Evolutionary conservation across 2,888 invertebrate species (phyloP), one percentile per base, ranked within the genome.

Genomic region (Eucera pruinosa): DNA sequence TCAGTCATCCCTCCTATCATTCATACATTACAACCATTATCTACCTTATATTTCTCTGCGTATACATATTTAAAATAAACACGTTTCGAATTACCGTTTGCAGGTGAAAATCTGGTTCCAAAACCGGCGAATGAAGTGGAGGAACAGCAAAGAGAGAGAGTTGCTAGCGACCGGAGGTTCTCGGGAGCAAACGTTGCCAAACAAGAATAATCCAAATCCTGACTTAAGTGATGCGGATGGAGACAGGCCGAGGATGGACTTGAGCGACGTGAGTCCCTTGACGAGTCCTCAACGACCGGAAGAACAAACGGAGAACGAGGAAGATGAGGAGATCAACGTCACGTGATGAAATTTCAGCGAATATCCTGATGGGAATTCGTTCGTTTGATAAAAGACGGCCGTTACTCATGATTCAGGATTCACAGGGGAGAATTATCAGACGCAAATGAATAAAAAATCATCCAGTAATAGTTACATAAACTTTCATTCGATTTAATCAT

Each of bases 51-150:
- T n/a, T n/a, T n/a, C n/a, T n/a, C n/a, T n/a, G n/a, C n/a, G n/a
- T n/a, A n/a, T n/a, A n/a, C n/a, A n/a, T n/a, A n/a, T n/a, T n/a
- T n/a, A 15, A 41, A 33, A 7, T 48, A 5, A 65, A 43, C 33
- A 2, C 1, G 1, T 9, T 2, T 41, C 13, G 2, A 57, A 36
- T 54, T 33, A 13, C 23, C 15, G n/a, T 39, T 54, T 15, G 0
- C 93, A 96, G 96, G 96, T 96, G 71, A 96, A 96, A 92, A 96
- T 97, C 78, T 96, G 96, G 96, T 99, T 99, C 93, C 99, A 99
- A 94, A 99, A 99, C 92, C 96, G 99, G 0, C 96, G 99, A 67
- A 99, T 99, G 99, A 99, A 98, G 93, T 99, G 99, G 99, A 95
- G 99, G 66, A 99, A 99, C 93, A 98, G 98, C 4, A 99, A 99